A percentile compares a stretch with the other conserved stretches of the same genome.
phyloP scores from a whole-genome alignment of 2,113 vertebrate genomes.

The Thryonomys swinderianus region DNA sequence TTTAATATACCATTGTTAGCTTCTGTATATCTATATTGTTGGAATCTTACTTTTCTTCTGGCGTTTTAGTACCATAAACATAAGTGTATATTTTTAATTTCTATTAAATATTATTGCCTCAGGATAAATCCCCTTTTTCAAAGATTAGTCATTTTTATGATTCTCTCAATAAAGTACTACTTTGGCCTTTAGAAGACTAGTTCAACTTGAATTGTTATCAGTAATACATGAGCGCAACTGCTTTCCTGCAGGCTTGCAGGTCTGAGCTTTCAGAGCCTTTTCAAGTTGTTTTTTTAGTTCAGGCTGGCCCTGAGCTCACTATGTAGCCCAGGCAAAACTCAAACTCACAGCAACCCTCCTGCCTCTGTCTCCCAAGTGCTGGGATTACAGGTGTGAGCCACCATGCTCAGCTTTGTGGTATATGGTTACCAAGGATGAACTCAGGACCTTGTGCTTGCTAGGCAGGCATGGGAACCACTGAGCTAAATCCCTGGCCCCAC shows the following conservation, averaged over 20 bases:
- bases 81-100: not conserved
- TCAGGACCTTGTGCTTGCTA: too few relatives aligned
- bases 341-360: too few relatives aligned
- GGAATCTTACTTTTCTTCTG: not conserved
- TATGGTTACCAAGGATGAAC: too few relatives aligned
- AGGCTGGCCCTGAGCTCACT: too few relatives aligned
- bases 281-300: too few relatives aligned
- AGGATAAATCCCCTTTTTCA: slow-evolving; percentile 45
- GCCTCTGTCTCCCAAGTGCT: too few relatives aligned
- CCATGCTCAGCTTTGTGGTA: too few relatives aligned
- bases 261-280: slow-evolving; percentile 22
- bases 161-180: slow-evolving; percentile 60
- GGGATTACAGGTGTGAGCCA: too few relatives aligned
- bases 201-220: slow-evolving; percentile 35
- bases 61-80: slow-evolving; percentile 42
- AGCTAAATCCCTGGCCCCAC: too few relatives aligned
- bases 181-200: slow-evolving; percentile 42
- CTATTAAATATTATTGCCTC: slow-evolving; percentile 66
- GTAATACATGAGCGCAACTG: slow-evolving; percentile 1
- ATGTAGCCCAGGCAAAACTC: too few relatives aligned
- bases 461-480: too few relatives aligned
- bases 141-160: slow-evolving; percentile 54
- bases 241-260: not conserved
- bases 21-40: not conserved
- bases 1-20: not conserved